Percentiles rank a stretch among this genome's conserved stretches.
Evolutionary conservation across 2,888 invertebrate species (phyloP).

Genomic region (Hymenopus coronatus): DNA sequence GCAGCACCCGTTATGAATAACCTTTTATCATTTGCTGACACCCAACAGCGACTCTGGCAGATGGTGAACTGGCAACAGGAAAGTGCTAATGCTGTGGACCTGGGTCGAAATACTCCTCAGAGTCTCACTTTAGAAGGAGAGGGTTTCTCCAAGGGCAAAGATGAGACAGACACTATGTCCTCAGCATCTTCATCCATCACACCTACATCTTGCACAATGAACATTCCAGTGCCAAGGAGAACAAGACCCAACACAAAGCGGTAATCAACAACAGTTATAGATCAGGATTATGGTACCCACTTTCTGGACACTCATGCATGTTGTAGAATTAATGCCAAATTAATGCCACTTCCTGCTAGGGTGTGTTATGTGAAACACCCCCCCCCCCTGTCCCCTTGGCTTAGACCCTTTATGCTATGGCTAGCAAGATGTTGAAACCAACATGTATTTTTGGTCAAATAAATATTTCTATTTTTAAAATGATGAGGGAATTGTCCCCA

Average conservation of each 20-base stretch:
- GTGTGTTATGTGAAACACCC: too few species aligned
- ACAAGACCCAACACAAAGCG: constrained; percentile 8
- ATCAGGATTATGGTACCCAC: too few species aligned
- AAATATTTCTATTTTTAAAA: too few species aligned
- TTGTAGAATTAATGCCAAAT: too few species aligned
- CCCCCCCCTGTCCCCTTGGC: too few species aligned
- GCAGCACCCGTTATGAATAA: constrained; percentile 21
- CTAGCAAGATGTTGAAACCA: too few species aligned
- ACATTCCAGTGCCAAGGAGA: not conserved
- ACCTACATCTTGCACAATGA: constrained; percentile 34
- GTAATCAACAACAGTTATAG: not conserved
- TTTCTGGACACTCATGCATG: too few species aligned
- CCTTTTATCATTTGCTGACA: constrained; percentile 30
- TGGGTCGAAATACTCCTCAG: not conserved
- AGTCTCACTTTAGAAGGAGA: not conserved
- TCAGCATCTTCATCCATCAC: constrained; percentile 29
- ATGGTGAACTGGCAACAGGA: constrained; percentile 30
- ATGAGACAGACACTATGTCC: not conserved
- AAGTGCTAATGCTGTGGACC: not conserved
- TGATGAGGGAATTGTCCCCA: too few species aligned
- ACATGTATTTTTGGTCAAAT: too few species aligned
- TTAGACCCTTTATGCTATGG: too few species aligned
- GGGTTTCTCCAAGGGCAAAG: not conserved
- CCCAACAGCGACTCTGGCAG: constrained; percentile 38
- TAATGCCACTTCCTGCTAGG: too few species aligned